phyloP scores from a whole-genome alignment of 1,140 invertebrate species.

The Pseudomyrmex cubaensis region DNA sequence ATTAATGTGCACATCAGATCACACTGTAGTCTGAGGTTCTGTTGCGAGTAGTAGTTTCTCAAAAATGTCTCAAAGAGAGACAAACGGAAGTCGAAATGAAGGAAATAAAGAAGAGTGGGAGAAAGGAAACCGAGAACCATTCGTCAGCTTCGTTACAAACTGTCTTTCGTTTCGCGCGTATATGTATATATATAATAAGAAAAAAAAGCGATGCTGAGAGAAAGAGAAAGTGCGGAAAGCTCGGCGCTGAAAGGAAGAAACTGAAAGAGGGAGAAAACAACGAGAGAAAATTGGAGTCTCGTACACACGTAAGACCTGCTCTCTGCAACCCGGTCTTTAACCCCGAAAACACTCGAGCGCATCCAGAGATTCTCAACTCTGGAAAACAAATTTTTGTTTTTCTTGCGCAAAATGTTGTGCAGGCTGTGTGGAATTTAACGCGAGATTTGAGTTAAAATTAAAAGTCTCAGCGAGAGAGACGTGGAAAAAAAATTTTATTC shows the following conservation, averaged over 20 bases:
- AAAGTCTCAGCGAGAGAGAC: neutral
- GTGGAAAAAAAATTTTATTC: too few relatives aligned
- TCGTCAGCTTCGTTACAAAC: constrained; percentile 69
- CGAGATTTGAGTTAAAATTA: neutral
- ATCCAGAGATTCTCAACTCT: constrained; percentile 67
- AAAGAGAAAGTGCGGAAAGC: constrained; percentile 47
- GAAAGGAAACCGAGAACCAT: constrained; percentile 19
- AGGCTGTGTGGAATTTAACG: neutral
- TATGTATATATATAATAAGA: neutral
- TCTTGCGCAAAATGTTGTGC: neutral
- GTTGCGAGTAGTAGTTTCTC: constrained; percentile 11
- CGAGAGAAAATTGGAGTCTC: constrained; percentile 74
- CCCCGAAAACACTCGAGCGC: constrained; percentile 66
- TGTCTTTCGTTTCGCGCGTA: constrained; percentile 47
- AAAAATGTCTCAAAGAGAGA: constrained; percentile 61
- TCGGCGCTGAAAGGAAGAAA: constrained; percentile 28
- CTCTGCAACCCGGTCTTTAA: constrained; percentile 75
- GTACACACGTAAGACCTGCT: constrained; percentile 74
- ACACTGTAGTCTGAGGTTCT: too few relatives aligned
- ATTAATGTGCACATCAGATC: too few relatives aligned
- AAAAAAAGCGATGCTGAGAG: constrained; percentile 21
- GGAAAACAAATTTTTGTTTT: constrained; percentile 14
- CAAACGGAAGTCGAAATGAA: neutral
- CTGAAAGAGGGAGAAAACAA: constrained; percentile 62
- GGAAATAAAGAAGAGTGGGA: neutral